A percentile compares a stretch with the other conserved stretches of the same genome.
These are phyloP conservation scores for Coracias cyanogaster DNA, from an alignment of 2,797 vertebrate species.

Conservation along the genomic window DNA sequence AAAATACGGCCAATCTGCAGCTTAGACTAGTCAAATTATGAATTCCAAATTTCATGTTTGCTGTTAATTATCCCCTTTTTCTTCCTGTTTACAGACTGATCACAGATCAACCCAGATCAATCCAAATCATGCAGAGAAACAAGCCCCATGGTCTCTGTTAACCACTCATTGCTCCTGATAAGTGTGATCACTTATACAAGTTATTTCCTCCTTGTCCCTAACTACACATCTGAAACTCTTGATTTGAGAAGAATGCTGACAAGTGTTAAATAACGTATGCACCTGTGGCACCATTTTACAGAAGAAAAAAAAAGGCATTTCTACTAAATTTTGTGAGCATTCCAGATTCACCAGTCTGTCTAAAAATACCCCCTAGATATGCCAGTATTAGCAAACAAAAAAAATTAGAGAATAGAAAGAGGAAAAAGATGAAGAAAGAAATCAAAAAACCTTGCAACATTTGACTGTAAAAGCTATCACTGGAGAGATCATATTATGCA, in stretches of 20 bases:
- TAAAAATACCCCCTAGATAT: not conserved
- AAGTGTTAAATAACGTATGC: not conserved
- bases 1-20: constrained; percentile 38
- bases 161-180: not conserved
- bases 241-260: not conserved
- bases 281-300: not conserved
- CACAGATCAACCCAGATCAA: not conserved
- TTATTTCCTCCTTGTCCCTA: not conserved
- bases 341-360: not conserved
- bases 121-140: not conserved
- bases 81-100: constrained; percentile 21
- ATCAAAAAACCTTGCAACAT: not conserved
- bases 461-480: not conserved
- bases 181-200: not conserved
- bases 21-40: constrained; percentile 20
- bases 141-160: not conserved
- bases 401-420: not conserved
- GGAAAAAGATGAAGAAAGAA: not conserved
- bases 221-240: not conserved
- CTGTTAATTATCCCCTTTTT: constrained; percentile 7
- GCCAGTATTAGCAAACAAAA: not conserved
- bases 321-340: not conserved
- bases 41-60: constrained; percentile 12
- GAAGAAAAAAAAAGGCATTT: not conserved
- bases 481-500: not conserved